Evolutionary conservation across 2,888 invertebrate genomes (phyloP).

Genomic region (Marasmarcha lunaedactyla): DNA sequence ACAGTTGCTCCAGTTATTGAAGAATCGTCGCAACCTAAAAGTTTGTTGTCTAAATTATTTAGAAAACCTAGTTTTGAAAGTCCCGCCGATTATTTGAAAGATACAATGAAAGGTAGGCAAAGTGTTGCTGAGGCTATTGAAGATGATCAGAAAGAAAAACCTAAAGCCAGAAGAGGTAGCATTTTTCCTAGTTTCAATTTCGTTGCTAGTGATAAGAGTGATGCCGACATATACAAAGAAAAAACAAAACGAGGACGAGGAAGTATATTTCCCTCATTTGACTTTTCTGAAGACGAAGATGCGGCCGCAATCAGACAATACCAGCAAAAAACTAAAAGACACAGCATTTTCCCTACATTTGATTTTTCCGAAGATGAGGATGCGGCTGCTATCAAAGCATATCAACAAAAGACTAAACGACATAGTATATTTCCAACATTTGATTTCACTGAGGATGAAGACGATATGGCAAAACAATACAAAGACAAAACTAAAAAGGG

Average conservation of each 20-base stretch:
- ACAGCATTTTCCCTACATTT: constrained; percentile 48
- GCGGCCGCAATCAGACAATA: constrained; percentile 19
- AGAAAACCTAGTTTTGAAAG: constrained; percentile 44
- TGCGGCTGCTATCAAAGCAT: constrained; percentile 30
- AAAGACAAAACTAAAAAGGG: constrained; percentile 25
- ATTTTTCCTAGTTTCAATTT: constrained; percentile 43
- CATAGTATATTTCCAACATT: constrained; percentile 56
- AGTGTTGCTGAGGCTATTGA: constrained; percentile 31
- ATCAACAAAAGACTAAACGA: constrained; percentile 48
- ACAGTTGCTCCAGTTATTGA: constrained; percentile 21
- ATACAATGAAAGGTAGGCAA: constrained; percentile 40
- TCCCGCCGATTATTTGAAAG: constrained; percentile 43
- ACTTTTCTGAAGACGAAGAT: constrained; percentile 23
- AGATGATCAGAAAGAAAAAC: constrained; percentile 29
- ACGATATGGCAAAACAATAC: constrained; percentile 29
- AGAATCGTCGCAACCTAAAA: constrained; percentile 28
- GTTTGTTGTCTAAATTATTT: constrained; percentile 38
- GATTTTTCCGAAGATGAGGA: constrained; percentile 53
- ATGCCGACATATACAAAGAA: constrained; percentile 36
- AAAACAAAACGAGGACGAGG: constrained; percentile 35
- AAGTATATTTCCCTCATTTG: constrained; percentile 46
- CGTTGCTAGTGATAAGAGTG: constrained; percentile 32
- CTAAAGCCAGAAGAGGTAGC: constrained; percentile 40
- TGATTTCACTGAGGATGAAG: constrained; percentile 45
- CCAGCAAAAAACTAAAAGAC: constrained; percentile 25